Conservation (phyloP, 2,113 vertebrate species). For the Burhinus bistriatus region DNA sequence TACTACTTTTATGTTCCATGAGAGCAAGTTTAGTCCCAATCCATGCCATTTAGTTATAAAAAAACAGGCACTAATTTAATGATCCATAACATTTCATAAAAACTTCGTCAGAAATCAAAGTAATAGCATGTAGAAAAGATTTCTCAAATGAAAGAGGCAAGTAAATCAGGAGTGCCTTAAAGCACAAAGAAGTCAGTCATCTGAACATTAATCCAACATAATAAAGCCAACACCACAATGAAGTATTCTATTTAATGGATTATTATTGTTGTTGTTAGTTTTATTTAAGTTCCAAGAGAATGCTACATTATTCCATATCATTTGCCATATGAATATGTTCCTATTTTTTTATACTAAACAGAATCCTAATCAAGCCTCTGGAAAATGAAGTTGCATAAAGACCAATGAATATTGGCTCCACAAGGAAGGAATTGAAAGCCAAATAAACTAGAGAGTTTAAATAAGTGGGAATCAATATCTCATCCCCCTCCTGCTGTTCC, state of each 20-base stretch:
- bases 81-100: conserved; percentile 36
- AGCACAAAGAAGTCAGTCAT: conserved; percentile 12
- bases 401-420: background rate
- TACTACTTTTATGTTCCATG: conserved; percentile 31
- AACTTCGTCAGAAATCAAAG: conserved; percentile 45
- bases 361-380: conserved; percentile 19
- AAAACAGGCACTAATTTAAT: conserved; percentile 32
- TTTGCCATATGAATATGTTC: background rate
- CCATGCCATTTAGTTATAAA: conserved; percentile 12
- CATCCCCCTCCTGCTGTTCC: conserved; percentile 11
- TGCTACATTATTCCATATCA: background rate
- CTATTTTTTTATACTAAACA: background rate
- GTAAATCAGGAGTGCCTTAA: conserved; percentile 18
- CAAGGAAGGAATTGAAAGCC: background rate
- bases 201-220: conserved; percentile 10
- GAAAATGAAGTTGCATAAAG: conserved; percentile 18
- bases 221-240: conserved; percentile 9
- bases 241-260: conserved; percentile 10
- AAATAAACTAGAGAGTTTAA: conserved; percentile 17
- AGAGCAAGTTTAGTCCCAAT: conserved; percentile 35
- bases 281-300: conserved; percentile 10
- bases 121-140: conserved; percentile 7
- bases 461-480: conserved; percentile 21
- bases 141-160: background rate
- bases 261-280: conserved; percentile 13